phyloP scores from a whole-genome alignment of 2,113 vertebrate genomes.

The crab-eating macaque (Macaca fascicularis) region DNA sequence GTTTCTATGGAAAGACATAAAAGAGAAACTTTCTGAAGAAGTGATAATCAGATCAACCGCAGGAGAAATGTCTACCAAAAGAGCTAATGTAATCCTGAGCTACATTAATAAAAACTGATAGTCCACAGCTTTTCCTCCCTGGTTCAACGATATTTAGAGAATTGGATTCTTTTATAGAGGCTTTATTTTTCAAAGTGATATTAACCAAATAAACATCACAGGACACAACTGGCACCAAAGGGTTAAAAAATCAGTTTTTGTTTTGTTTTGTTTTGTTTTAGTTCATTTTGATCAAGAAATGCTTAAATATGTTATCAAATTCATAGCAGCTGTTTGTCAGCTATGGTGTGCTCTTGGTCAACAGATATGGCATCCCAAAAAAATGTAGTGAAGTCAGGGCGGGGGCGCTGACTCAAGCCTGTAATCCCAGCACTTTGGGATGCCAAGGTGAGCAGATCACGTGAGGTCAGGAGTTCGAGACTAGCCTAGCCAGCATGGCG shows the following conservation, averaged over 20 bases:
- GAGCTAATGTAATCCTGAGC: background rate
- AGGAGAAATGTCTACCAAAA: background rate
- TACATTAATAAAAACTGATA: background rate
- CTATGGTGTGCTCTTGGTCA: background rate
- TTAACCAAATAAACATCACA: background rate
- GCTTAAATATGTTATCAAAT: background rate
- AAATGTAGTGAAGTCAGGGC: background rate
- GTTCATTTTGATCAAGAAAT: background rate
- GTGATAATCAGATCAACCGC: background rate
- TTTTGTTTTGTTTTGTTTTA: background rate
- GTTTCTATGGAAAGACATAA: background rate
- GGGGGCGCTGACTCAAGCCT: too few relatives aligned
- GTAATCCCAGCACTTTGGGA: too few relatives aligned
- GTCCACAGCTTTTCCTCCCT: background rate
- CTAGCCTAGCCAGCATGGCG: too few relatives aligned
- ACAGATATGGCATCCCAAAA: background rate
- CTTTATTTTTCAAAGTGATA: background rate
- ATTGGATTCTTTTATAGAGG: background rate
- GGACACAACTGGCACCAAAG: background rate
- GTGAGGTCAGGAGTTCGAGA: too few relatives aligned
- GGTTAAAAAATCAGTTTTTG: background rate
- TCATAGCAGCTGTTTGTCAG: background rate
- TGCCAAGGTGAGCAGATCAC: too few relatives aligned
- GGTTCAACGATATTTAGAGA: background rate
- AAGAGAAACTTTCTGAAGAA: background rate